Conservation (phyloP, 2,888 invertebrate species). For the Esperia sulphurella region DNA sequence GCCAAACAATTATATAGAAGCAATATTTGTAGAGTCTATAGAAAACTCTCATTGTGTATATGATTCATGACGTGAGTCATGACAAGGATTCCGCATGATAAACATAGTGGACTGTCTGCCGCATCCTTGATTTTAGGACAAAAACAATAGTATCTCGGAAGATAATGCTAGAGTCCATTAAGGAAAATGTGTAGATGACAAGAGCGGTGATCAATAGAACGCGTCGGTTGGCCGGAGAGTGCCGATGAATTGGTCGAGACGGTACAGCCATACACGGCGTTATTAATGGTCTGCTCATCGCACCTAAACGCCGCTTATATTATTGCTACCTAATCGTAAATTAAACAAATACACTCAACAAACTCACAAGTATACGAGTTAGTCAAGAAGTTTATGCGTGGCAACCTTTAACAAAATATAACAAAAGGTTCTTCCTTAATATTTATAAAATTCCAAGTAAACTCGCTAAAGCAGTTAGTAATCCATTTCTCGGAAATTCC, state of each 20-base stretch:
- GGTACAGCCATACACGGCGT: slow-evolving; percentile 35
- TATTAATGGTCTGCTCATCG: slow-evolving; percentile 59
- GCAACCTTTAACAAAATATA: slow-evolving; percentile 4
- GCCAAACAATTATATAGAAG: neutral
- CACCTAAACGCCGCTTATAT: slow-evolving; percentile 37
- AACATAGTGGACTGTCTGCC: slow-evolving; percentile 19
- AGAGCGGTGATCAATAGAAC: slow-evolving; percentile 64
- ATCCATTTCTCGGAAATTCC: neutral
- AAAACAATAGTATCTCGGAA: slow-evolving; percentile 58
- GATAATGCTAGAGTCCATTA: slow-evolving; percentile 61
- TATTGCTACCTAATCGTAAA: slow-evolving; percentile 45
- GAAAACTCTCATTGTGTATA: slow-evolving; percentile 5
- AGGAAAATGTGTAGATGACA: slow-evolving; percentile 65
- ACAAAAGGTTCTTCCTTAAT: neutral
- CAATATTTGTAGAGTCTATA: neutral
- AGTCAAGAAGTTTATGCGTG: neutral
- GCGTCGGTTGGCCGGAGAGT: slow-evolving; percentile 38
- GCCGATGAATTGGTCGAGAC: slow-evolving; percentile 38
- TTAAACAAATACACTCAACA: slow-evolving; percentile 37
- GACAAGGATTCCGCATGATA: slow-evolving; percentile 1
- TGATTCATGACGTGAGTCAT: slow-evolving; percentile 12
- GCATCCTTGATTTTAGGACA: slow-evolving; percentile 47
- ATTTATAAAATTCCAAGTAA: neutral
- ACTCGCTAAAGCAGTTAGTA: neutral
- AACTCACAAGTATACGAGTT: slow-evolving; percentile 3